Conservation (phyloP, 2,113 vertebrate species). For the Gymnobelideus leadbeateri region DNA sequence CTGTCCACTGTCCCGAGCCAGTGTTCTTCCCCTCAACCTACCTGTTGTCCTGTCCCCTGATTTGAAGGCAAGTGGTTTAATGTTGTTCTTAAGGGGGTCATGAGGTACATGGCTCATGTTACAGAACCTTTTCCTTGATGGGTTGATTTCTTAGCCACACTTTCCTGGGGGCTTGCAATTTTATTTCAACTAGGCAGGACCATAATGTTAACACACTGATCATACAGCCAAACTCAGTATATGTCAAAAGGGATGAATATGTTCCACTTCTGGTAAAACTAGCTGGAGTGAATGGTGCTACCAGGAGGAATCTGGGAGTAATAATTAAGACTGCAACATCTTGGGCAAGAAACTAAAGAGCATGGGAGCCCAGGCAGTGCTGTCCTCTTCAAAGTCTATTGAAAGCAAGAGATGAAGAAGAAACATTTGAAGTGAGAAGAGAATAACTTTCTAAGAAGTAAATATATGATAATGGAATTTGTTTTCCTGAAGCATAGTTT, state of each 20-base stretch:
- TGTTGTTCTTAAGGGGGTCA: background rate
- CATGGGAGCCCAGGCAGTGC: background rate
- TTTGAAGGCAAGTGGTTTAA: background rate
- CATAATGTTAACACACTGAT: background rate
- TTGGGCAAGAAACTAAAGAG: background rate
- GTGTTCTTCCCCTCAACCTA: background rate
- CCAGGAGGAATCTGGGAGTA: background rate
- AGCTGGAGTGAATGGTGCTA: background rate
- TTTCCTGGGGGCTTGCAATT: background rate
- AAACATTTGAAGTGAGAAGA: background rate
- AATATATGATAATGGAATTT: background rate
- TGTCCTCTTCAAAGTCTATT: background rate
- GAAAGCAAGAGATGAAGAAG: slow-evolving; percentile 35
- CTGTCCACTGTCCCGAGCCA: background rate
- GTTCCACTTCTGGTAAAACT: background rate
- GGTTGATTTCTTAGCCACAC: background rate
- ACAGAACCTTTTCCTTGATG: background rate
- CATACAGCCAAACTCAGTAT: background rate
- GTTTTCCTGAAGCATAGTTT: background rate
- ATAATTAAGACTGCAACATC: background rate
- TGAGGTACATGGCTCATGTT: background rate
- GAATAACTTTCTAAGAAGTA: background rate
- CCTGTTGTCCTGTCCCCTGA: background rate
- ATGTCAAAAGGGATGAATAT: background rate
- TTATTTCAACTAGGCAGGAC: background rate